Conservation (phyloP, 2,888 invertebrate genomes). For the Clunio marinus region DNA sequence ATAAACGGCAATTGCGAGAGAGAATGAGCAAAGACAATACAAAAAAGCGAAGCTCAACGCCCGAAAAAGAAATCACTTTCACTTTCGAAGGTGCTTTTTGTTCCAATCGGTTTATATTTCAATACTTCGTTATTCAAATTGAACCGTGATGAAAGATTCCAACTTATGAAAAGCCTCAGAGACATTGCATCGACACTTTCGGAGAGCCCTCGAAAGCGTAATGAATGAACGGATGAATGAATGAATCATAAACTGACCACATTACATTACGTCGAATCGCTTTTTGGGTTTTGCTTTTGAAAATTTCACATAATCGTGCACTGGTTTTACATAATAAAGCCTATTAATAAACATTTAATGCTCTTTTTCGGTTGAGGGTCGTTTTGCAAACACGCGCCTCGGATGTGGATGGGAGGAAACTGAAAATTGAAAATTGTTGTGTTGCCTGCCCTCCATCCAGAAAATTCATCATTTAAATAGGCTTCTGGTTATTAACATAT, state of each 20-base stretch:
- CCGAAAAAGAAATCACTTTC: neutral
- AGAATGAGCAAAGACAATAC: too few relatives aligned
- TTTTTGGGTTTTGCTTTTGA: neutral
- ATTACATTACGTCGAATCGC: neutral
- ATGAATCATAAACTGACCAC: conserved; percentile 16
- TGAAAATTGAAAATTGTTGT: too few relatives aligned
- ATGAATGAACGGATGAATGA: neutral
- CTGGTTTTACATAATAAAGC: neutral
- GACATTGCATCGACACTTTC: neutral
- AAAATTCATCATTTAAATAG: neutral
- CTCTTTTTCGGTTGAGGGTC: neutral
- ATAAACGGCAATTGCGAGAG: too few relatives aligned
- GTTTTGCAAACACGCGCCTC: too few relatives aligned
- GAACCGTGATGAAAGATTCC: neutral
- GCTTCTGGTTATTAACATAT: conserved; percentile 20
- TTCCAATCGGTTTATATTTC: neutral
- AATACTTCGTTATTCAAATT: neutral
- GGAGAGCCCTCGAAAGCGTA: neutral
- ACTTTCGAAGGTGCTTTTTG: conserved; percentile 13
- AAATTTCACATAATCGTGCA: neutral
- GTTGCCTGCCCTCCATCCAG: too few relatives aligned
- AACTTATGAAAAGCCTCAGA: neutral
- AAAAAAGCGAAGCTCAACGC: neutral
- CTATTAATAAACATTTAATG: neutral
- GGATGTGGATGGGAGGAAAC: too few relatives aligned